Evolutionary conservation across 2,888 invertebrate genomes (phyloP), one percentile per base, ranked within the genome.

Genomic region (Matsumyia berberina): DNA sequence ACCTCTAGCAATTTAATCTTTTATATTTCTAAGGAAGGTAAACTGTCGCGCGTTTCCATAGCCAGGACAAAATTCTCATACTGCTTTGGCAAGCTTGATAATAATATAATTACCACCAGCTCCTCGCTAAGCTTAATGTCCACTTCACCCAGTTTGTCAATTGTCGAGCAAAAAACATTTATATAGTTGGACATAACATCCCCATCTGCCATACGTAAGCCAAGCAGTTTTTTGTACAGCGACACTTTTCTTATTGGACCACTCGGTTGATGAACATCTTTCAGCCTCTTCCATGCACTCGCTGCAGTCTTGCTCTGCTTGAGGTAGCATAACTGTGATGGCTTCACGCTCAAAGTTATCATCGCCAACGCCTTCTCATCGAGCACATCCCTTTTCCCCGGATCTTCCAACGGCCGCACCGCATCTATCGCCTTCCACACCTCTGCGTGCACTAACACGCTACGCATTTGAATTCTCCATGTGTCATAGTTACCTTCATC

Each of bases 201-300:
- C 5, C 73, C 62, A 8, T 72, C 72, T 49, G 44, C 51, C 79
- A 85, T 76, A 37, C 53, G 58, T 53, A 81, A 39, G 46, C 80
- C 53, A 19, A 81, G 81, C 67, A 77, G 39, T 57, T 81, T 78
- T 33, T 81, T 81, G 49, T 86, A 81, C 8, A 81, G 86, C 42
- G 72, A 81, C 24, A 86, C 73, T 29, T 81, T 81, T 64, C 77
- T 57, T 37, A 74, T 73, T 24, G 77, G 81, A 4, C 81, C 86
- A 19, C 77, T 80, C 8, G 80, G 80, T 31, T 81, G 80, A 66
- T 80, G 57, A 0, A 79, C 69, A 19, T 78, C 72, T 60, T 77
- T 82, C 0, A 82, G 67, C 37, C 46, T 72, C 31, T 73, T 60
- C 69, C 74, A 79, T 9, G 67, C 77, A 72, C 33, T 60, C n/a